phyloP scores from a whole-genome alignment of 1,140 invertebrate species.

The Coptotermes formosanus region DNA sequence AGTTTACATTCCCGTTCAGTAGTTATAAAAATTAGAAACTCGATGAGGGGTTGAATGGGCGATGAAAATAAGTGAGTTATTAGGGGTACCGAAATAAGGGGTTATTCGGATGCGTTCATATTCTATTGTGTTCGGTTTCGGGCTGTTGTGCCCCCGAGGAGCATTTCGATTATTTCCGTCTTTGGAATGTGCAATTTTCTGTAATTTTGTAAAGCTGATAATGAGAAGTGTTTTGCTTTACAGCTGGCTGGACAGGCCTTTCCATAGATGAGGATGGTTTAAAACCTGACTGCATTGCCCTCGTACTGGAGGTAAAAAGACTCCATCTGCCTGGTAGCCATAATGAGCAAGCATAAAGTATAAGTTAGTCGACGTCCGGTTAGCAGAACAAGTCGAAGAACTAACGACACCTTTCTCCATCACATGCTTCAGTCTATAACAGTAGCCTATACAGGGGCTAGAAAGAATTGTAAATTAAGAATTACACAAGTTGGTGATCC shows the following conservation, averaged over 20 bases:
- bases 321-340: background rate
- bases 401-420: too few species aligned
- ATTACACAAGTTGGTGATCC: too few species aligned
- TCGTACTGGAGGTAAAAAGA: background rate
- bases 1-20: background rate
- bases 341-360: background rate
- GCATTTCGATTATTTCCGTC: background rate
- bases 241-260: background rate
- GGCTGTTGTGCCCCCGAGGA: background rate
- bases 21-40: background rate
- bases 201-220: conserved; percentile 7
- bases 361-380: background rate
- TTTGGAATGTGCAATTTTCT: background rate
- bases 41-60: background rate
- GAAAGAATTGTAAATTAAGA: too few species aligned
- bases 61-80: background rate
- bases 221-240: background rate
- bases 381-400: background rate
- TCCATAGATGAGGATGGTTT: background rate
- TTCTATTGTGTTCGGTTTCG: background rate
- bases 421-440: too few species aligned
- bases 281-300: background rate
- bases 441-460: too few species aligned
- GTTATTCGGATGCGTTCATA: background rate
- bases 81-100: background rate